A percentile compares a stretch with the other conserved stretches of the same genome.
phyloP scores from a whole-genome alignment of 1,140 invertebrate genomes.

The Zophobas atratus region DNA sequence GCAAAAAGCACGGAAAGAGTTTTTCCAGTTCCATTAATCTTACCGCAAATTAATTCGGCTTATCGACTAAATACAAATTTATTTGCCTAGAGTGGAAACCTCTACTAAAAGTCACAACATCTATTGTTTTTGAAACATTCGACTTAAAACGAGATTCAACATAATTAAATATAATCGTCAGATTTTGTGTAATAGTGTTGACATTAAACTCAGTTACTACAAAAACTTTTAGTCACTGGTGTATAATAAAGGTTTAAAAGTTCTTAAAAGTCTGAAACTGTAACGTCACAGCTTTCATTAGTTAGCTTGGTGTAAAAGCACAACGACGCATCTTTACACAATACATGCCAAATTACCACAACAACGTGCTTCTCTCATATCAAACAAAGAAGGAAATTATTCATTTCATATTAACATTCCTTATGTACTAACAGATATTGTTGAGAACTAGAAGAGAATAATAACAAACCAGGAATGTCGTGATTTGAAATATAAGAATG shows the following conservation, averaged over 20 bases:
- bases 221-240: conserved; percentile 26
- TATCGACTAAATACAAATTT: conserved; percentile 34
- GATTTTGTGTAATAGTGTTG: conserved; percentile 6
- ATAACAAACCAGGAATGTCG: no score
- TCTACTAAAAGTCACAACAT: no score
- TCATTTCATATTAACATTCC: conserved; percentile 29
- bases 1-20: conserved; percentile 14
- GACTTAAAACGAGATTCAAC: no score
- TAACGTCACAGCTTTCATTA: conserved; percentile 34
- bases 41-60: conserved; percentile 38
- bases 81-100: background rate
- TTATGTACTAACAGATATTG: background rate
- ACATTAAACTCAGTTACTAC: conserved; percentile 12
- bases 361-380: conserved; percentile 10
- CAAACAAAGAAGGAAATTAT: conserved; percentile 33
- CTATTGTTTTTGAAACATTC: no score
- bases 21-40: conserved; percentile 38
- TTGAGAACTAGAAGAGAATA: background rate
- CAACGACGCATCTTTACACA: conserved; percentile 25
- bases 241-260: conserved; percentile 42
- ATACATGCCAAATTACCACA: conserved; percentile 34
- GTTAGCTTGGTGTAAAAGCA: conserved; percentile 37
- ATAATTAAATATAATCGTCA: conserved; percentile 1
- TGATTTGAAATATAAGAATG: no score
- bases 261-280: conserved; percentile 37